phyloP scores from a whole-genome alignment of 1,140 invertebrate genomes.

The Ctenoplectra terminalis region DNA sequence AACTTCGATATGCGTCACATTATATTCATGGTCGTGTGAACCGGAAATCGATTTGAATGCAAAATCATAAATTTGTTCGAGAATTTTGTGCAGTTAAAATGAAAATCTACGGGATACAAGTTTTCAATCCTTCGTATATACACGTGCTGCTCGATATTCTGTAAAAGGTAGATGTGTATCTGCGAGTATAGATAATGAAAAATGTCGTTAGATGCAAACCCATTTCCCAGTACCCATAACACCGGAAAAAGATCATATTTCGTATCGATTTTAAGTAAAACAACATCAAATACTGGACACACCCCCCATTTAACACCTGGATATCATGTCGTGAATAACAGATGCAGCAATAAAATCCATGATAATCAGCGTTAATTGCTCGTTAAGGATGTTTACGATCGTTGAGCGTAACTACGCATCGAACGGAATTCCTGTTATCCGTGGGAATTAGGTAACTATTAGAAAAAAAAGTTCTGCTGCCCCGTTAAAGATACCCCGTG shows the following conservation, averaged over 20 bases:
- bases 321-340: constrained; percentile 49
- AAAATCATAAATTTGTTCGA: not conserved
- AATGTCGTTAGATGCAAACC: not conserved
- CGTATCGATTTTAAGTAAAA: constrained; percentile 47
- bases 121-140: not conserved
- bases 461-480: not conserved
- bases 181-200: not conserved
- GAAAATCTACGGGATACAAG: not conserved
- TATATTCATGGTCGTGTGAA: constrained; percentile 67
- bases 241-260: constrained; percentile 60
- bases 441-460: constrained; percentile 49
- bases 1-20: constrained; percentile 56
- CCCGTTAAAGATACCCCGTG: not conserved
- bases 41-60: constrained; percentile 39
- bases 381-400: constrained; percentile 25
- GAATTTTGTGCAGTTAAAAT: not conserved
- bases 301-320: constrained; percentile 69
- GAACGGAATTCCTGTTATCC: constrained; percentile 10
- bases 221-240: not conserved
- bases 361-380: constrained; percentile 60
- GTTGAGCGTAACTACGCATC: not conserved
- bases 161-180: not conserved
- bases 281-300: constrained; percentile 52
- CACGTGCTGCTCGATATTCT: not conserved
- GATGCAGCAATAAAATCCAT: constrained; percentile 56